Base-by-base conservation (phyloP, 92 coral and sea anemone genomes). In the Scolanthus callimorphus region DNA sequence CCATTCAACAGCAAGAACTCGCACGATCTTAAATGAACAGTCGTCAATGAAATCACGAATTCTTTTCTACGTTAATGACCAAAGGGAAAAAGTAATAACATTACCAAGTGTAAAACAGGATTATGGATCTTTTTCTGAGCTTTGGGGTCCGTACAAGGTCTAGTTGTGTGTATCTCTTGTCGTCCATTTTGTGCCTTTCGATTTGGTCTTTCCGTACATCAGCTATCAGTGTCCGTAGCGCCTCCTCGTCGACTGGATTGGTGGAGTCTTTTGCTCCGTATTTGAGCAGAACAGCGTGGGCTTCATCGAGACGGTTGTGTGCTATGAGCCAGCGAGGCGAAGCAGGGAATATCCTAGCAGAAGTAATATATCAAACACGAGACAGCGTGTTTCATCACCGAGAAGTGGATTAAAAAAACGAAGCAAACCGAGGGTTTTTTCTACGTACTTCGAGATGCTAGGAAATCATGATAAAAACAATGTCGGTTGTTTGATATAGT, bases 281-380 rank as follows among this genome's bases (percentile, higher is more conserved):
- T 46, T 55, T 38, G 70, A 52, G 68, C 34, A 78, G 54, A 20
- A 62, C 47, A 17, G 63, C 25, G 24, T 70, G 72, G 24, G 84
- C 84, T 48, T 78, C 84, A 31, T 78, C 84, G 1, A 78, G 62
- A 4, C 57, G 78, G 28, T 70, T 67, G 50, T 70, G 84, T 10
- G 84, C 78, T 17, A 78, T 56, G 1, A 78, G 73, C 84, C 84
- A 78, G 10, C 84, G 71, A 21, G 78, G 60, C 3, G 84, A 78
- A 27, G 60, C 68, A 23, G 84, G 84, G 2, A 78, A 62, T 11
- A 63, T 4, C 51, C 84, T 78, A n/a, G 17, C 17, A 46, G 4
- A 15, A n/a, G n/a, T n/a, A n/a, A n/a, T n/a, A n/a, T n/a, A n/a
- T n/a, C n/a, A n/a, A n/a, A n/a, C n/a, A n/a, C n/a, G n/a, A n/a